Conservation (phyloP, 2,113 vertebrate genomes). For the Rhegmatorhina hoffmannsi region DNA sequence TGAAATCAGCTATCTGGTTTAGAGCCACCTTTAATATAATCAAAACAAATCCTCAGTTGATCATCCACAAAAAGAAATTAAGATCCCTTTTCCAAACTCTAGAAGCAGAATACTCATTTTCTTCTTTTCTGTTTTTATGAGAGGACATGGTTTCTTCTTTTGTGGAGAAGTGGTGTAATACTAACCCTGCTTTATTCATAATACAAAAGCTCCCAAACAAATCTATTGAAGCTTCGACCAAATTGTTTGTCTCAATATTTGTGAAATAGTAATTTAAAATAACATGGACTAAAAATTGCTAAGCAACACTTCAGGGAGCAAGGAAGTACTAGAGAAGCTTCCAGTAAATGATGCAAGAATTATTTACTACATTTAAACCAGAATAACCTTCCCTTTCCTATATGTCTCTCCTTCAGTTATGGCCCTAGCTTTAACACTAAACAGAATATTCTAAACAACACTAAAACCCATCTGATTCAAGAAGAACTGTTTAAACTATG, state of each 20-base stretch:
- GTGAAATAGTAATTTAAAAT: neutral
- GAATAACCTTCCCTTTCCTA: neutral
- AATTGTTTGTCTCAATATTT: neutral
- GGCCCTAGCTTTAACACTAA: neutral
- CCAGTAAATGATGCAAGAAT: neutral
- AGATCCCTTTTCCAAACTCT: neutral
- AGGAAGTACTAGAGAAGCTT: neutral
- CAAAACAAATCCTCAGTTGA: neutral
- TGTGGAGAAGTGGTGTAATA: neutral
- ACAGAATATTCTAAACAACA: neutral
- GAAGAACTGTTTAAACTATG: neutral
- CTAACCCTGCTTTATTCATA: neutral
- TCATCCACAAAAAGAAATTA: neutral
- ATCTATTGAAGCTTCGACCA: neutral
- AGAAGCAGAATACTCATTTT: neutral
- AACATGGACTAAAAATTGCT: neutral
- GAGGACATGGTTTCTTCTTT: fast-evolving
- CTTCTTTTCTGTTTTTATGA: neutral
- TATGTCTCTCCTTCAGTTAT: neutral
- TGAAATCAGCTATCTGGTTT: neutral
- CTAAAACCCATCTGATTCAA: neutral
- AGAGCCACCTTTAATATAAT: neutral
- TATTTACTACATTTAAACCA: neutral
- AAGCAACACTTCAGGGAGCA: neutral
- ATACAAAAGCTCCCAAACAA: neutral